Base-by-base conservation (phyloP, 2,888 invertebrate genomes). In the Salpingus planirostris region DNA sequence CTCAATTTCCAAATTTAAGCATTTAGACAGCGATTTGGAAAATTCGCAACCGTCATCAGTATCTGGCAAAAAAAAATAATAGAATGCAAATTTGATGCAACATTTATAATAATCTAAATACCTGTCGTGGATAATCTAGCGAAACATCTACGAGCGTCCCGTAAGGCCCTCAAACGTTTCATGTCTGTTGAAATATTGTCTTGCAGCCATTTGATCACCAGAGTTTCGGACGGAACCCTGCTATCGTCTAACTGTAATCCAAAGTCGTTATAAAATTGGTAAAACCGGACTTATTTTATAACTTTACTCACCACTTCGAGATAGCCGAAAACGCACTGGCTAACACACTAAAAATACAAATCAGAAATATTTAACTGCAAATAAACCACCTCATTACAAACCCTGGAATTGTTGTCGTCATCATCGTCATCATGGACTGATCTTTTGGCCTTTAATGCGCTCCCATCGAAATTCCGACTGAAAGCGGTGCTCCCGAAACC, bases 261-360 rank as follows among this genome's bases (percentile, higher is more conserved):
- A n/a, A n/a, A n/a, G n/a, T n/a, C n/a, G n/a, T n/a, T n/a, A n/a
- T n/a, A n/a, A n/a, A n/a, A n/a, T n/a, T n/a, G n/a, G n/a, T n/a
- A n/a, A n/a, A n/a, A n/a, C n/a, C n/a, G n/a, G n/a, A n/a, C n/a
- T n/a, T n/a, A n/a, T n/a, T n/a, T n/a, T n/a, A n/a, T n/a, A n/a
- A n/a, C n/a, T n/a, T n/a, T n/a, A n/a, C 52, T 49, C 54, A 63
- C 64, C 54, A 64, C 46, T 46, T 61, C 59, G 40, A 64, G 42
- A 44, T 62, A 58, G 3, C 59, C 60, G 43, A 63, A 62, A 26
- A 62, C 52, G 30, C 64, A 64, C 43, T 63, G 64, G 38, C 59
- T 62, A 13, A 55, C 38, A 31, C 64, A 64, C 59, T 62, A 34
- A 42, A 58, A 59, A 31, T 32, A 23, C 22, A 18, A 13, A 7